A percentile compares a stretch with the other conserved stretches of the same genome.
Evolutionary conservation across 2,113 vertebrate species (phyloP).

Genomic region (Stigmatopora nigra): DNA sequence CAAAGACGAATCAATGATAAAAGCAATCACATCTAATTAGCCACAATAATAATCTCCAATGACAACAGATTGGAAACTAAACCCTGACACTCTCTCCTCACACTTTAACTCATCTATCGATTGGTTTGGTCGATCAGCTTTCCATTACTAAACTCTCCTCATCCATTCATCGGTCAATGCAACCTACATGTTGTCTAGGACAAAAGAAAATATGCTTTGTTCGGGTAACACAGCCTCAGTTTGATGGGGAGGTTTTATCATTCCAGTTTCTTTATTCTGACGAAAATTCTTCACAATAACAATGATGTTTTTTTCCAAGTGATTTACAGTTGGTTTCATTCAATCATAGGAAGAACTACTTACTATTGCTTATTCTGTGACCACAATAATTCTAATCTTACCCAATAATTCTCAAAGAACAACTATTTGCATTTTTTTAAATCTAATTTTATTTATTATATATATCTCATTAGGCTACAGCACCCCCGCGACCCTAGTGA

Average conservation of each 20-base stretch:
- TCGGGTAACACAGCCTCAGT: constrained; percentile 12
- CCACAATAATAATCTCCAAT: background rate
- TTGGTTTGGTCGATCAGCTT: constrained; percentile 34
- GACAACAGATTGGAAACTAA: background rate
- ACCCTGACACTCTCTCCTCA: background rate
- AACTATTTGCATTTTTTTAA: too few species aligned
- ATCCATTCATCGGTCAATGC: constrained; percentile 36
- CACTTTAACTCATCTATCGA: constrained; percentile 20
- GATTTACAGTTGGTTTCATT: background rate
- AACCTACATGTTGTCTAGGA: constrained; percentile 10
- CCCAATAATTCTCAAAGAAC: too few species aligned
- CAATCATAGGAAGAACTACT: background rate
- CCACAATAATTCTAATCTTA: too few species aligned
- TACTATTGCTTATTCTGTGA: too few species aligned
- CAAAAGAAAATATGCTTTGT: constrained; percentile 5
- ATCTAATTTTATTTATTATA: too few species aligned
- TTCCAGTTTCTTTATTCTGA: background rate
- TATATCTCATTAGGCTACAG: too few species aligned
- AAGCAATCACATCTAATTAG: background rate
- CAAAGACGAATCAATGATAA: background rate
- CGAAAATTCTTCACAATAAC: too few species aligned
- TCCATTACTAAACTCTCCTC: constrained; percentile 34
- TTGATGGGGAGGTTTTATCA: constrained; percentile 6
- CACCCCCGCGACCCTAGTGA: too few species aligned
- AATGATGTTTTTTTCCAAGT: background rate